Base-by-base conservation (phyloP, 1,140 invertebrate genomes). In the Trichonephila clavata region DNA sequence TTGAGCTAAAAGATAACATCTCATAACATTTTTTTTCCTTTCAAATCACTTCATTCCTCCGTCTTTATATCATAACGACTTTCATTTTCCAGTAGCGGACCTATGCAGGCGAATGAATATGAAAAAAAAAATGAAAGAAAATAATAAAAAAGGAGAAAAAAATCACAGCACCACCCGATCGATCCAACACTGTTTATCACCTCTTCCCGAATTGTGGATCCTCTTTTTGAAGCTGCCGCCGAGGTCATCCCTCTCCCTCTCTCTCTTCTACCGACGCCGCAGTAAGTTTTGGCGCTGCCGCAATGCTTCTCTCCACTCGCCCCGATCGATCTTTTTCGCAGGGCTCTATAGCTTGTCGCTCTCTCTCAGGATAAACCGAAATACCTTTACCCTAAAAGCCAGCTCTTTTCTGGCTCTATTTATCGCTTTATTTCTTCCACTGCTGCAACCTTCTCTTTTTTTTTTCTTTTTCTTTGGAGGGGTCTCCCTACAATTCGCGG, bases 351-450 rank as follows among this genome's bases (percentile, higher is more conserved):
- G 61, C 61, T 50, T 50, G 50, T 50, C 61, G 21, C 16, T 18
- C 71, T 32, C 68, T 39, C 71, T 77, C 6, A 20, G 71, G 71
- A 77, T 77, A 77, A 50, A 77, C 32, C 71, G 27, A 77, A 77
- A 77, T 77, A 77, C 71, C 71, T 77, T 77, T 77, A 77, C 71
- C 71, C 71, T 77, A 39, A 77, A 77, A 77, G 71, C 71, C 16
- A 16, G 71, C 18, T 50, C 50, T 50, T 50, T 50, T 50, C 50
- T 50, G 50, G 32, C 32, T 77, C 71, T 32, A 39, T 77, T 77
- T 77, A 77, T 77, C 71, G 71, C 27, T 77, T 77, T 39, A 27
- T 21, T 77, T 77, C 27, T 32, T 16, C 24, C 32, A 77, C 13
- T 77, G 71, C 27, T 63, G 61, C 21, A 20, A 21, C 61, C 16